Base-by-base conservation (phyloP, 2,888 invertebrate species). In the Prenolepis imparis region DNA sequence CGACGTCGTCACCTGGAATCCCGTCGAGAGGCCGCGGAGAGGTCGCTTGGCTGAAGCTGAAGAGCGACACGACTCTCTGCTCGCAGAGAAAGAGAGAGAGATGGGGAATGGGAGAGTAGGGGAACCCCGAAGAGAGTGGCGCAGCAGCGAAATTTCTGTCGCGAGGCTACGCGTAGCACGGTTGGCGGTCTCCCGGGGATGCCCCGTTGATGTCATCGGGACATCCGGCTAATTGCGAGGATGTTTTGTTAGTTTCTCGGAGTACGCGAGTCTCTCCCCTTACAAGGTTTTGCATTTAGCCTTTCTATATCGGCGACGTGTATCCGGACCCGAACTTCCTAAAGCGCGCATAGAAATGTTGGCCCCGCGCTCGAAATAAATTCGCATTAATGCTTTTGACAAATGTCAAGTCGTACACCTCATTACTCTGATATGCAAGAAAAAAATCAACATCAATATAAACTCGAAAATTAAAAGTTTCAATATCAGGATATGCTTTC, bases 201-300 rank as follows among this genome's bases (percentile, higher is more conserved):
- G 88, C 90, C 85, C 90, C 90, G 89, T 91, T 92, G 90, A 92
- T 93, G 93, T 94, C 94, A 94, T 93, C 92, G 91, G 91, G 90
- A 90, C 91, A 91, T 93, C 91, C 91, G 90, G 92, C 93, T 94
- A 94, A 94, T 94, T 94, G 93, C 93, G 87, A 90, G 92, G 91
- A 91, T 93, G 93, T 93, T 94, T 93, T 92, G 93, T 93, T 92
- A 90, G 92, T 92, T 93, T 92, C 92, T 87, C 90, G 85, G 88
- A 92, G 91, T 87, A 89, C 90, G 88, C 88, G 90, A 89, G 88
- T 89, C 85, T 88, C 90, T 91, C 87, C 91, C 92, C 92, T 93
- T 93, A 93, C 94, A 94, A 93, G 94, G 93, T 93, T 94, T 94
- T 94, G 94, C 94, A 93, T 94, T 94, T 94, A 94, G 91, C 92